Conservation (phyloP, 2,888 invertebrate species). For the Hyposoter didymator region DNA sequence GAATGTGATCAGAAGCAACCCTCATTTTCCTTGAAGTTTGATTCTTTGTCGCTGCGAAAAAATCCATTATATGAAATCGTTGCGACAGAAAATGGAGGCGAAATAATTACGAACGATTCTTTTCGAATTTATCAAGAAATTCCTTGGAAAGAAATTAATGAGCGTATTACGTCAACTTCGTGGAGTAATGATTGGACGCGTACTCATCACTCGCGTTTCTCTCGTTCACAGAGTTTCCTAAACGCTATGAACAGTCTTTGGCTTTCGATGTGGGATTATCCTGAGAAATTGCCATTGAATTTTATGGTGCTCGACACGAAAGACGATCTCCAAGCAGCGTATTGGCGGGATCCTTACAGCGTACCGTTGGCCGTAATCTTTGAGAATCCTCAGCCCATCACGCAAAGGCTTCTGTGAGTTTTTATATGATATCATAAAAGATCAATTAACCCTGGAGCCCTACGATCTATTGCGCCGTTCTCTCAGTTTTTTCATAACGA, state of each 20-base stretch:
- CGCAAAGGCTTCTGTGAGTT: slow-evolving; percentile 85
- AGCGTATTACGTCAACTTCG: neutral
- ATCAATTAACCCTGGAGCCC: neutral
- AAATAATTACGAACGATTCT: neutral
- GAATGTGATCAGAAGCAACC: neutral
- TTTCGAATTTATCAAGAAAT: neutral
- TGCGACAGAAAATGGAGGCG: too few species aligned
- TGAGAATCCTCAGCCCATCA: slow-evolving; percentile 84
- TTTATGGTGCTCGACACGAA: slow-evolving; percentile 89
- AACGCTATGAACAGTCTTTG: slow-evolving; percentile 88
- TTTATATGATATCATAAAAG: neutral
- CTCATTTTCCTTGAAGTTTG: neutral
- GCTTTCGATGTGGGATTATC: slow-evolving; percentile 85
- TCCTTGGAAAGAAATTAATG: neutral
- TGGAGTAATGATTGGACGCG: neutral
- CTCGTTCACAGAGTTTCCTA: slow-evolving; percentile 86
- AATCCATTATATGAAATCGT: neutral
- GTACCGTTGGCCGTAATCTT: slow-evolving; percentile 91
- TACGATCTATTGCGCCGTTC: neutral
- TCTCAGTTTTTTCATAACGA: neutral
- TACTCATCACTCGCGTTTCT: neutral
- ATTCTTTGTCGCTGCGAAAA: too few species aligned
- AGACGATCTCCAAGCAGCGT: slow-evolving; percentile 89
- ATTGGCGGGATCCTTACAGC: slow-evolving; percentile 88
- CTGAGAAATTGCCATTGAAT: slow-evolving; percentile 86